Evolutionary conservation across 2,797 vertebrate species (phyloP).

Genomic region (Crocodylus rhombifer): DNA sequence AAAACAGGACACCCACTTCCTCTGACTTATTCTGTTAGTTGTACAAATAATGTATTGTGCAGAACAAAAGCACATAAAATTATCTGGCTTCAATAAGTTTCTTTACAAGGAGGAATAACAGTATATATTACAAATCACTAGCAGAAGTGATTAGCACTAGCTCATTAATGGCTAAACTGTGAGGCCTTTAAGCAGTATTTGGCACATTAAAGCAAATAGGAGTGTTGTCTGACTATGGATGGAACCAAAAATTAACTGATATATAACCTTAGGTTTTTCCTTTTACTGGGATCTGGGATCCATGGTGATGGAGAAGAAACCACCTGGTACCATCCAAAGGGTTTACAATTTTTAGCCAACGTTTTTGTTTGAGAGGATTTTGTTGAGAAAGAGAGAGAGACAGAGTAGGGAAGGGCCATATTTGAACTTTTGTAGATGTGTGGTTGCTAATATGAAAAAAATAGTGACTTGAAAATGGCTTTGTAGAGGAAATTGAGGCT

Average conservation of each 20-base stretch:
- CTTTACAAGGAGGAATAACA: background rate
- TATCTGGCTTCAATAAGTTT: background rate
- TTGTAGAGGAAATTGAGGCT: background rate
- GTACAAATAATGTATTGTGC: background rate
- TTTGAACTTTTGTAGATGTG: background rate
- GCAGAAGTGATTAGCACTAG: slow-evolving; percentile 19
- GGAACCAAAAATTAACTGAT: background rate
- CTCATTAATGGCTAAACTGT: background rate
- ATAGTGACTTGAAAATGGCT: background rate
- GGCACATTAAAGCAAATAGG: background rate
- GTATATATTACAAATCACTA: background rate
- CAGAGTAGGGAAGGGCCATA: background rate
- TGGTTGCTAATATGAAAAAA: background rate
- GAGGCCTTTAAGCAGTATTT: slow-evolving; percentile 11
- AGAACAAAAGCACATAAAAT: background rate
- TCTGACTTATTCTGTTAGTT: background rate
- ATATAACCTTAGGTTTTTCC: background rate
- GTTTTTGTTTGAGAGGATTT: background rate
- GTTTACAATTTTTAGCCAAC: fast-evolving
- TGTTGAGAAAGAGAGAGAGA: background rate
- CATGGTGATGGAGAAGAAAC: background rate
- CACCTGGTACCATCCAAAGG: background rate
- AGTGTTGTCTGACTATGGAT: background rate
- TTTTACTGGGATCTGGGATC: background rate
- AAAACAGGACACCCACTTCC: background rate